Evolutionary conservation across 2,888 invertebrate species (phyloP).

Genomic region (Xestia xanthographa): DNA sequence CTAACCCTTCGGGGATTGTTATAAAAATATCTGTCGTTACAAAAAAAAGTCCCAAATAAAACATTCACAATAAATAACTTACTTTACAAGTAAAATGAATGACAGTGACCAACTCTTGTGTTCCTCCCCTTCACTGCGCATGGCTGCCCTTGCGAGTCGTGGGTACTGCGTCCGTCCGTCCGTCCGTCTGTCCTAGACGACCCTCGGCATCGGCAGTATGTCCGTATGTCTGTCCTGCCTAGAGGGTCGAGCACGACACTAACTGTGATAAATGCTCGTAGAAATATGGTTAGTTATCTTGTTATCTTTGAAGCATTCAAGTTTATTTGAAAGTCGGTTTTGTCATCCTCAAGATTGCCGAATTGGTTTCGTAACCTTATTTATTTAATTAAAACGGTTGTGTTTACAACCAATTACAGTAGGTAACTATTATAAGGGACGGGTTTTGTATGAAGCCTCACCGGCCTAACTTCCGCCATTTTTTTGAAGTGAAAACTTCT

Average conservation of each 20-base stretch:
- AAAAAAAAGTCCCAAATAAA: constrained; percentile 5
- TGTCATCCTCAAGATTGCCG: not conserved
- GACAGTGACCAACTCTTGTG: not conserved
- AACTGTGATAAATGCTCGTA: constrained; percentile 27
- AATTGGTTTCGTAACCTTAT: not conserved
- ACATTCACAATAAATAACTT: constrained; percentile 4
- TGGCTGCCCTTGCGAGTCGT: constrained; percentile 16
- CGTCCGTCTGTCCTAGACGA: not conserved
- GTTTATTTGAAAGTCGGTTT: not conserved
- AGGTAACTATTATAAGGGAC: too few species aligned
- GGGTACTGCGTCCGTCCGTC: not conserved
- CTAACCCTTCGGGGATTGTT: too few species aligned
- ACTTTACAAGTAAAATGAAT: constrained; percentile 4
- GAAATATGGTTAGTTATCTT: constrained; percentile 2
- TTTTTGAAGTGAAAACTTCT: too few species aligned
- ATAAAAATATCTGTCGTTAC: not conserved
- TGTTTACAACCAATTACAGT: too few species aligned
- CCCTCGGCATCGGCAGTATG: not conserved
- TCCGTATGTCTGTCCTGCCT: not conserved
- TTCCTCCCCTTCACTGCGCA: constrained; percentile 10
- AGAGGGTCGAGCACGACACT: constrained; percentile 19
- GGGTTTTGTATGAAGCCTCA: too few species aligned
- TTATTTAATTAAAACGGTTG: too few species aligned
- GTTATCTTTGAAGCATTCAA: not conserved
- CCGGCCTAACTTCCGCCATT: too few species aligned